A percentile compares a stretch with the other conserved stretches of the same genome.
phyloP scores from a whole-genome alignment of 2,888 invertebrate genomes.

The Carabus problematicus region DNA sequence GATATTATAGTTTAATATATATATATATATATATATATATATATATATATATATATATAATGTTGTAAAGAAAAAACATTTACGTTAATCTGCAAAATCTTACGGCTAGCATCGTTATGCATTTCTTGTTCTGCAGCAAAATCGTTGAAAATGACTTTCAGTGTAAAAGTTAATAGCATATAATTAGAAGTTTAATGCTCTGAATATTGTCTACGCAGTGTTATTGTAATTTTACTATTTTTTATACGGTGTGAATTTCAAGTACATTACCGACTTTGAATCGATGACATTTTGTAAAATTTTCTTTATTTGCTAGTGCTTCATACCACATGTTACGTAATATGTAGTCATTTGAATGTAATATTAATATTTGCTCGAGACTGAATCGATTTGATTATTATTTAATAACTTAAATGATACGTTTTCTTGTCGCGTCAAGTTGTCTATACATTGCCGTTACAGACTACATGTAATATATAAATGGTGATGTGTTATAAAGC shows the following conservation, averaged over 20 bases:
- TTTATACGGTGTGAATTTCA: not conserved
- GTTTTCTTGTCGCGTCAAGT: conserved; percentile 2
- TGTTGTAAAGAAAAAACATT: no score
- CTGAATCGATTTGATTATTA: no score
- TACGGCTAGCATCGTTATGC: no score
- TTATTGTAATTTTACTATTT: conserved; percentile 5
- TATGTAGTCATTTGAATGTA: not conserved
- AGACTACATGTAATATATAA: conserved; percentile 13
- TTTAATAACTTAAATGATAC: not conserved
- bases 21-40: no score
- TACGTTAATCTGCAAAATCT: no score
- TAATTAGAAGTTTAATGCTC: conserved; percentile 28
- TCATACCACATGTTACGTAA: not conserved
- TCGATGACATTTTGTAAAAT: no score
- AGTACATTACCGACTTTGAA: no score
- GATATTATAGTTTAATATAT: no score
- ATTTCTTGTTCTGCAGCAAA: not conserved
- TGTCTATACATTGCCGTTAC: not conserved
- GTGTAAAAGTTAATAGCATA: conserved; percentile 6
- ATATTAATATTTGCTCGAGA: not conserved
- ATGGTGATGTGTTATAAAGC: conserved; percentile 31
- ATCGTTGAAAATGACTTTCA: not conserved
- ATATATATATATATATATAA: no score
- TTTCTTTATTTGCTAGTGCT: not conserved
- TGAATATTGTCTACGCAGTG: conserved; percentile 21